Conservation (phyloP, 1,140 invertebrate species). For the Brachionus paranguensis region DNA sequence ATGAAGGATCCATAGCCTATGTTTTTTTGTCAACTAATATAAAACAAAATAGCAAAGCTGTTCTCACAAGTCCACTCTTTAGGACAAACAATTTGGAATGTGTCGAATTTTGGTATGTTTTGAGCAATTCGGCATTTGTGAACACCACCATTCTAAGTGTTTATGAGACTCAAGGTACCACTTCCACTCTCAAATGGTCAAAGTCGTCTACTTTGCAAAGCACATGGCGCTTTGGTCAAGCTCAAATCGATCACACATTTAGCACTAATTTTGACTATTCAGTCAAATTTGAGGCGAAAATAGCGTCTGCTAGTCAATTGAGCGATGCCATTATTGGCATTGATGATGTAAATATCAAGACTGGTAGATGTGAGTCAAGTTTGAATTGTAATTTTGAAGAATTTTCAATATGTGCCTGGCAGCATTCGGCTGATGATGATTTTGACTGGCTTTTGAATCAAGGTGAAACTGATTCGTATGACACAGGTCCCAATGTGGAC, state of each 20-base stretch:
- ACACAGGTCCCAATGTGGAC: constrained; percentile 45
- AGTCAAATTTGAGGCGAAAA: neutral
- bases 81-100: neutral
- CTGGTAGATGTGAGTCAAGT: neutral
- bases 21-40: neutral
- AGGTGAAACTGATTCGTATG: constrained; percentile 42
- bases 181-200: neutral
- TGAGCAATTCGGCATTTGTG: neutral
- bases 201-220: neutral
- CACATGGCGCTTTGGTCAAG: constrained; percentile 11
- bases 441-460: constrained; percentile 42
- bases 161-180: neutral
- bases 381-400: constrained; percentile 44
- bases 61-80: neutral
- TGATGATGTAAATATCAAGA: constrained; percentile 2
- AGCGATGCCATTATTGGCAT: constrained; percentile 20
- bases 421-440: constrained; percentile 43
- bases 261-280: neutral
- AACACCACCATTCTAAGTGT: neutral
- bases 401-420: constrained; percentile 44
- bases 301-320: constrained; percentile 41
- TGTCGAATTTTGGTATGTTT: constrained; percentile 30
- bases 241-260: neutral
- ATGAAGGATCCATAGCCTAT: neutral
- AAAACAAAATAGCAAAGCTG: neutral